Evolutionary conservation across 1,140 invertebrate genomes (phyloP).

Genomic region (Heliothis subflexa): DNA sequence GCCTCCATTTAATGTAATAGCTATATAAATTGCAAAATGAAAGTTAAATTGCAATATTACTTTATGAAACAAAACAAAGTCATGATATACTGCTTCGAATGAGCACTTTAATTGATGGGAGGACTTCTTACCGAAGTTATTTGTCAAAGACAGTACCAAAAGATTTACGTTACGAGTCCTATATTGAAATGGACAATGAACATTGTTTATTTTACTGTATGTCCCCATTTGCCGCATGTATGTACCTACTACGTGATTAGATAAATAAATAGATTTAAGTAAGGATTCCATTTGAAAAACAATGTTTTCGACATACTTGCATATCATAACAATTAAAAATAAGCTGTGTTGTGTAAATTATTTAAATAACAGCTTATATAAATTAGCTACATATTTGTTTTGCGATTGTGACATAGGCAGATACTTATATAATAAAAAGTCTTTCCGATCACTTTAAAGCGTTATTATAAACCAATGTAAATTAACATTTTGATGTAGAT

Average conservation of each 20-base stretch:
- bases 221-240: too few relatives aligned
- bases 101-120: constrained; percentile 6
- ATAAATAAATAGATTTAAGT: too few relatives aligned
- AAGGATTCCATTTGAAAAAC: too few relatives aligned
- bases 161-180: background rate
- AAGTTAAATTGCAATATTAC: constrained; percentile 22
- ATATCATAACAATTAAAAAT: too few relatives aligned
- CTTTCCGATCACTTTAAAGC: background rate
- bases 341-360: too few relatives aligned
- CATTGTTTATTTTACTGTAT: too few relatives aligned
- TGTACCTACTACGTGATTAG: too few relatives aligned
- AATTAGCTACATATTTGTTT: too few relatives aligned
- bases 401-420: too few relatives aligned
- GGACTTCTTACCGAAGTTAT: constrained; percentile 7
- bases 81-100: constrained; percentile 5
- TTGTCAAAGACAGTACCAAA: constrained; percentile 9
- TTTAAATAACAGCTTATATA: too few relatives aligned
- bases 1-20: constrained; percentile 33
- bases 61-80: constrained; percentile 22
- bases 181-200: background rate
- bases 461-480: background rate
- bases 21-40: constrained; percentile 38
- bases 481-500: constrained; percentile 45
- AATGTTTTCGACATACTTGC: too few relatives aligned
- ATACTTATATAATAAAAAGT: background rate